These are phyloP conservation scores for Ridgeia piscesae DNA, from an alignment of 1,140 invertebrate species.

Conservation along the genomic window DNA sequence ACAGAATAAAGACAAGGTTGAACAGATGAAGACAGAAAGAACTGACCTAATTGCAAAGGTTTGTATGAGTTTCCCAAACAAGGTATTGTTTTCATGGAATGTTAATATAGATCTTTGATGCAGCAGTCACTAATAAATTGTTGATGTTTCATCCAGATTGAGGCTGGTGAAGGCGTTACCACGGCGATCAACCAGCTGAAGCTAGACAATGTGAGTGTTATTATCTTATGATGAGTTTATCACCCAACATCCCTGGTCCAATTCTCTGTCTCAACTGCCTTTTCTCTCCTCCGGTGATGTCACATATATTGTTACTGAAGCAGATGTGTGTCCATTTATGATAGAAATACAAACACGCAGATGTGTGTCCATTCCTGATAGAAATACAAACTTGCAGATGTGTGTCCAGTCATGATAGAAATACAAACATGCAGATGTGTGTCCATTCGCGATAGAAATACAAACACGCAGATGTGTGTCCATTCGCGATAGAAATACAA, in stretches of 20 bases:
- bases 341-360: neutral
- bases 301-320: neutral
- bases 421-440: too few species aligned
- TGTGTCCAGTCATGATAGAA: too few species aligned
- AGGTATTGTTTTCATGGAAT: neutral
- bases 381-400: too few species aligned
- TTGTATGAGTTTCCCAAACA: neutral
- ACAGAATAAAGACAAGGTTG: neutral
- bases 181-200: conserved; percentile 57
- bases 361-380: neutral
- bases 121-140: neutral
- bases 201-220: conserved; percentile 50
- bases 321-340: neutral
- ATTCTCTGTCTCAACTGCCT: too few species aligned
- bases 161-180: conserved; percentile 56
- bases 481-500: too few species aligned
- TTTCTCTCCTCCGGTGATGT: neutral
- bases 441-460: too few species aligned
- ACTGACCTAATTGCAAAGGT: conserved; percentile 52
- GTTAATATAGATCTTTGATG: neutral
- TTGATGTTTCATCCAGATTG: conserved; percentile 46
- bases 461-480: too few species aligned
- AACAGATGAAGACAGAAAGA: conserved; percentile 46
- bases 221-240: neutral
- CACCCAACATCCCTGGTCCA: too few species aligned